phyloP scores from a whole-genome alignment of 2,888 invertebrate species.

The Chrysomela aeneicollis region DNA sequence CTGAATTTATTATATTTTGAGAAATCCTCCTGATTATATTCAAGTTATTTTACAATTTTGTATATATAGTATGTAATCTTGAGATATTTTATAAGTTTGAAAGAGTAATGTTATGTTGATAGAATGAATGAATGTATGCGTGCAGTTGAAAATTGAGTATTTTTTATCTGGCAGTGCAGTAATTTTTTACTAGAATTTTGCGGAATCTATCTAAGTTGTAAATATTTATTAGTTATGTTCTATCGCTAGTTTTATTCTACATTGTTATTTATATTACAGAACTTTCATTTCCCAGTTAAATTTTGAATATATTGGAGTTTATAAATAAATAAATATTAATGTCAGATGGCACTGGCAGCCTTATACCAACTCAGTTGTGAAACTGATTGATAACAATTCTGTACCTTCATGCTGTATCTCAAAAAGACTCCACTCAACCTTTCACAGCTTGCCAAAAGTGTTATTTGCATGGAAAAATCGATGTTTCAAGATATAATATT shows the following conservation, averaged over 20 bases:
- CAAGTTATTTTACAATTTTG: constrained; percentile 42
- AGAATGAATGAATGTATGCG: constrained; percentile 45
- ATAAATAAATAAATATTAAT: constrained; percentile 37
- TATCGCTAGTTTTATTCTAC: constrained; percentile 44
- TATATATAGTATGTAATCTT: constrained; percentile 45
- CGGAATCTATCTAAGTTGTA: constrained; percentile 52
- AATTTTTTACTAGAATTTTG: constrained; percentile 36
- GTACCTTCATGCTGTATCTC: constrained; percentile 30
- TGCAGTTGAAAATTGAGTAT: constrained; percentile 50
- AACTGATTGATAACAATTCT: constrained; percentile 37
- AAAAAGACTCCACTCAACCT: constrained; percentile 36
- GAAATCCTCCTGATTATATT: constrained; percentile 43
- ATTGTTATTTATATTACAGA: constrained; percentile 50
- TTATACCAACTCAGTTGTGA: constrained; percentile 42
- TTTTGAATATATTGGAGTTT: constrained; percentile 37
- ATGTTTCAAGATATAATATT: constrained; percentile 48
- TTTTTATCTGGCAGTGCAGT: constrained; percentile 36
- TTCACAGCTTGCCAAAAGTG: constrained; percentile 48
- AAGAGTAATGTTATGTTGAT: constrained; percentile 32
- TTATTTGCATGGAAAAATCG: constrained; percentile 51
- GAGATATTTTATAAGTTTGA: constrained; percentile 38
- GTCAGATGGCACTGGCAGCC: constrained; percentile 44
- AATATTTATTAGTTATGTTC: constrained; percentile 53
- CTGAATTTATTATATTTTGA: constrained; percentile 40
- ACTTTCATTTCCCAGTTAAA: constrained; percentile 40